Base-by-base conservation (phyloP, 2,888 invertebrate genomes). In the Crepidodera aurea region DNA sequence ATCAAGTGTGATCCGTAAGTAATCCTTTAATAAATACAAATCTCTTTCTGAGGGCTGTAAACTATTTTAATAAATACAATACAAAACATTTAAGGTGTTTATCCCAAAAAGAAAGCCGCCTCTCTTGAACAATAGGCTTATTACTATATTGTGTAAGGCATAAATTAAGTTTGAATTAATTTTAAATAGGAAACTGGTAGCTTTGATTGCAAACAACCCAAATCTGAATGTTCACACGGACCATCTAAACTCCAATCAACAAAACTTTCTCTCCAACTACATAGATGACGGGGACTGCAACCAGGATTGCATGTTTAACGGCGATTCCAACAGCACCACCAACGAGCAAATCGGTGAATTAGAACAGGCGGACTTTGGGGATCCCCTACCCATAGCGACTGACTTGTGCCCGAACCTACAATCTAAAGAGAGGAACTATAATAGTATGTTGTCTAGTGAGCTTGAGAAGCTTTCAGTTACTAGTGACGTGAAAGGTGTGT, bases 1-100 rank as follows among this genome's bases (percentile, higher is more conserved):
- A 85, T 94, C 75, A 86, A 88, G 29, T 85, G 89, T 15, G 92
- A 93, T 70, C 88, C 88, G 92, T 88, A 81, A 81, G 82, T 79
- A 44, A 1, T n/a, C n/a, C n/a, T n/a, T n/a, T n/a, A n/a, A n/a
- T n/a, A 2, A 8, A n/a, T n/a, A n/a, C n/a, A n/a, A n/a, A n/a
- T n/a, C 10, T 3, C 32, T 29, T 16, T 53, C 15, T 12, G n/a
- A 1, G 6, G 2, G 7, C 22, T 29, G 6, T 29, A 18, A 44
- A 18, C 15, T 44, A 6, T 3, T n/a, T 44, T 3, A 44, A 8
- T 40, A 8, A 6, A 12, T 40, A n/a, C 13, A 12, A 12, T n/a
- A n/a, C n/a, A n/a, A n/a, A n/a, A n/a, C n/a, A n/a, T n/a, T n/a
- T n/a, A n/a, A n/a, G n/a, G n/a, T n/a, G n/a, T n/a, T n/a, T n/a